phyloP scores from a whole-genome alignment of 2,113 vertebrate species.

The Chelonoidis abingdonii region DNA sequence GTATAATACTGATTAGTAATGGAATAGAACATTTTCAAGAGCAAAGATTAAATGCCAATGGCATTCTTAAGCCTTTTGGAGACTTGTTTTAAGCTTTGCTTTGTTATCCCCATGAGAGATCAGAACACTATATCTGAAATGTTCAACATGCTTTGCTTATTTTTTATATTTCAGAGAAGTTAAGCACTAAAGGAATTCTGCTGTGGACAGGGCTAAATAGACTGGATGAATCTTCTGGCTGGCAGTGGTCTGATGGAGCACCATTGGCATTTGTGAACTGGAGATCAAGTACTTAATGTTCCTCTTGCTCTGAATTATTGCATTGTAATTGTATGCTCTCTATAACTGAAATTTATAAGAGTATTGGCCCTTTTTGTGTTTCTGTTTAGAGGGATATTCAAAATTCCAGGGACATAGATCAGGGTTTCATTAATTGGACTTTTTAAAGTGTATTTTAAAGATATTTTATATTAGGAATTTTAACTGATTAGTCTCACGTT shows the following conservation, averaged over 20 bases:
- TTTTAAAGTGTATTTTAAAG: neutral
- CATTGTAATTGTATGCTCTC: neutral
- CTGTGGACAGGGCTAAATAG: slow-evolving; percentile 93
- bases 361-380: neutral
- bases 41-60: neutral
- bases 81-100: neutral
- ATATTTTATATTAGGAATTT: neutral
- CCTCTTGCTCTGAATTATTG: neutral
- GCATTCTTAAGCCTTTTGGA: neutral
- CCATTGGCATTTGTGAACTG: slow-evolving; percentile 87
- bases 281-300: slow-evolving; percentile 81
- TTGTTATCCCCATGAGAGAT: neutral
- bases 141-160: neutral
- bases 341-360: neutral
- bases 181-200: slow-evolving; percentile 77
- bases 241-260: slow-evolving; percentile 93
- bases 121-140: neutral
- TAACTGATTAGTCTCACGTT: neutral
- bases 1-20: neutral
- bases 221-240: slow-evolving; percentile 84
- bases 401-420: neutral
- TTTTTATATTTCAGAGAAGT: slow-evolving; percentile 81
- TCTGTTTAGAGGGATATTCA: neutral
- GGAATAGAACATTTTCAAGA: neutral
- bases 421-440: neutral